These are phyloP conservation scores for Upupa epops DNA, from an alignment of 2,113 vertebrate genomes.

Conservation along the genomic window DNA sequence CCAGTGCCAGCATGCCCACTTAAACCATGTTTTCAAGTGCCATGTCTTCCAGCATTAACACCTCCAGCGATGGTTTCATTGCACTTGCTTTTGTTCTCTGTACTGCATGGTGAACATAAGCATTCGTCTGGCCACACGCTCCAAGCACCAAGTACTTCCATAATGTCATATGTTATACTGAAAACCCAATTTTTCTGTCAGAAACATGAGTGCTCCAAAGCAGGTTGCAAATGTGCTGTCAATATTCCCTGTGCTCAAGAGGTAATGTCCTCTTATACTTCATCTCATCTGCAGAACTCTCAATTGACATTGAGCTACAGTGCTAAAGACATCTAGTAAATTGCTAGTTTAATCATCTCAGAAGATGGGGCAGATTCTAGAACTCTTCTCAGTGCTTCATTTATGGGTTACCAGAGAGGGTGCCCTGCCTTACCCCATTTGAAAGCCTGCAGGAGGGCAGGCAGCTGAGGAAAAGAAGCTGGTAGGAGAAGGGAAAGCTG, in stretches of 20 bases:
- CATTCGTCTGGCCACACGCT: not conserved
- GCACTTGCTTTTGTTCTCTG: fast-evolving
- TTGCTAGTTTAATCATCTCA: not conserved
- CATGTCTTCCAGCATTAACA: no score
- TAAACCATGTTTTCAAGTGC: no score
- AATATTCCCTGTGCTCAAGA: not conserved
- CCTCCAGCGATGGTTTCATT: not conserved
- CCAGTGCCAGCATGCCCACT: no score
- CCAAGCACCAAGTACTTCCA: not conserved
- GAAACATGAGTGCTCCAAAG: not conserved
- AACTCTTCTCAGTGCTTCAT: not conserved
- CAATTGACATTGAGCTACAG: not conserved
- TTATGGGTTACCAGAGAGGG: not conserved
- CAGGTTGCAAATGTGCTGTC: not conserved
- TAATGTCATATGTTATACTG: fast-evolving
- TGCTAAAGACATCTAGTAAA: not conserved
- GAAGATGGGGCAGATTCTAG: not conserved
- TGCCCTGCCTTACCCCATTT: not conserved
- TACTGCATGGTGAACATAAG: not conserved
- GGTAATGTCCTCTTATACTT: not conserved
- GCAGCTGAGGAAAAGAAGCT: not conserved
- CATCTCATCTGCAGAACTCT: not conserved
- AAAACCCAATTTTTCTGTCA: not conserved
- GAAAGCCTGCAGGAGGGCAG: not conserved
- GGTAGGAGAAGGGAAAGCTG: not conserved